Conservation (phyloP, 2,888 invertebrate species). For the Corythucha ciliata region DNA sequence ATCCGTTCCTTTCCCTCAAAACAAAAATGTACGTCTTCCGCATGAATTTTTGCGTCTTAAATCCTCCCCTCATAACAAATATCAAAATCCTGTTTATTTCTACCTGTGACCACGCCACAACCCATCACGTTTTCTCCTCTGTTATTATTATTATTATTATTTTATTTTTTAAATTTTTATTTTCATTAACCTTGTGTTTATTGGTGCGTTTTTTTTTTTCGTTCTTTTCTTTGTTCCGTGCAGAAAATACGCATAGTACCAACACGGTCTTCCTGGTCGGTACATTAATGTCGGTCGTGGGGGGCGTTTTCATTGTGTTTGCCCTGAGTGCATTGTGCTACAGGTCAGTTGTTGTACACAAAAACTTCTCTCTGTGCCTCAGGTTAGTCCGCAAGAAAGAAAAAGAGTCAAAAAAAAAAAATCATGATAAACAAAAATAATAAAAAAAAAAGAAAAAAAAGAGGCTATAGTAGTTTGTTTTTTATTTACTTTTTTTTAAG, state of each 20-base stretch:
- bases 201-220: conserved; percentile 18
- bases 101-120: background rate
- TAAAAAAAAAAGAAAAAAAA: background rate
- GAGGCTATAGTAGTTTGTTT: conserved; percentile 3
- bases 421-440: too few relatives aligned
- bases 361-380: conserved; percentile 97
- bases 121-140: background rate
- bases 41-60: too few relatives aligned
- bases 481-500: conserved; percentile 14
- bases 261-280: conserved; percentile 96
- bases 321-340: conserved; percentile 98
- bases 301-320: conserved; percentile 97
- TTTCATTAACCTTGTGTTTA: conserved; percentile 13
- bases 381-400: conserved; percentile 61
- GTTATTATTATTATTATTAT: conserved; percentile 33
- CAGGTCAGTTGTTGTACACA: conserved; percentile 98
- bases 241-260: conserved; percentile 95
- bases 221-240: conserved; percentile 39
- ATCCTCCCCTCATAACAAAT: too few relatives aligned
- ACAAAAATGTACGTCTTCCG: too few relatives aligned
- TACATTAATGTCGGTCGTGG: conserved; percentile 97
- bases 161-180: background rate
- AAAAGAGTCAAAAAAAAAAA: background rate
- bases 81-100: too few relatives aligned
- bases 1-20: conserved; percentile 39